Conservation (phyloP, 2,113 vertebrate genomes). For the Pelobates fuscus region DNA sequence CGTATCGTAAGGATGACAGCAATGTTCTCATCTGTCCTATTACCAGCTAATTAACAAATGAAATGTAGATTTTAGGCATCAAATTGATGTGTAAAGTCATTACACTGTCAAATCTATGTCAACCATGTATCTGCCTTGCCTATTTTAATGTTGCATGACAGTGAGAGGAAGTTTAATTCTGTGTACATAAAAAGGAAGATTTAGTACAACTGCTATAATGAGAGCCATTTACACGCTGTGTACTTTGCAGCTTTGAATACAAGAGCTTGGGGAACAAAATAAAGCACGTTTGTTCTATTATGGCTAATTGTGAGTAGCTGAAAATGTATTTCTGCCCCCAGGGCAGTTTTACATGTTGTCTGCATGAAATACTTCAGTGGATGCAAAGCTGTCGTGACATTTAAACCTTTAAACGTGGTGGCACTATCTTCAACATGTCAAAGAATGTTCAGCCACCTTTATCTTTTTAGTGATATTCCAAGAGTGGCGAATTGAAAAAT, state of each 20-base stretch:
- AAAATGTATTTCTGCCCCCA: conserved; percentile 68
- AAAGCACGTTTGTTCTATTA: conserved; percentile 66
- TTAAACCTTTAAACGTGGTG: conserved; percentile 47
- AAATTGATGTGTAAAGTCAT: conserved; percentile 82
- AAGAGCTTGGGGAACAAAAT: conserved; percentile 58
- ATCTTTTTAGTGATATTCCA: conserved; percentile 13
- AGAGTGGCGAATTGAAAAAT: conserved; percentile 11
- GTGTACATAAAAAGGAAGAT: conserved; percentile 70
- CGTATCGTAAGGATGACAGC: conserved; percentile 72
- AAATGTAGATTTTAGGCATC: conserved; percentile 81
- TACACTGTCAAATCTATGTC: conserved; percentile 81
- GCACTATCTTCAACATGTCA: conserved; percentile 5
- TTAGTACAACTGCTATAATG: conserved; percentile 69
- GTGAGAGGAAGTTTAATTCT: conserved; percentile 71
- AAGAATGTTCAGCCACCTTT: conserved; percentile 21
- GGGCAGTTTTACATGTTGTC: conserved; percentile 60
- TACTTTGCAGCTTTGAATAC: conserved; percentile 68
- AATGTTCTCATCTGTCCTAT: conserved; percentile 77
- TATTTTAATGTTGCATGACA: conserved; percentile 81
- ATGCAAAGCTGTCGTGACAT: conserved; percentile 61
- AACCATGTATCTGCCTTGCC: conserved; percentile 72
- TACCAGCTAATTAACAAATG: conserved; percentile 80
- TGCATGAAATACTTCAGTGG: conserved; percentile 56
- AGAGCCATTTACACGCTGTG: conserved; percentile 69
- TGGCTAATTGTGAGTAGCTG: conserved; percentile 71